Conservation (phyloP, 2,888 invertebrate genomes). For the Drosophila prostipennis region DNA sequence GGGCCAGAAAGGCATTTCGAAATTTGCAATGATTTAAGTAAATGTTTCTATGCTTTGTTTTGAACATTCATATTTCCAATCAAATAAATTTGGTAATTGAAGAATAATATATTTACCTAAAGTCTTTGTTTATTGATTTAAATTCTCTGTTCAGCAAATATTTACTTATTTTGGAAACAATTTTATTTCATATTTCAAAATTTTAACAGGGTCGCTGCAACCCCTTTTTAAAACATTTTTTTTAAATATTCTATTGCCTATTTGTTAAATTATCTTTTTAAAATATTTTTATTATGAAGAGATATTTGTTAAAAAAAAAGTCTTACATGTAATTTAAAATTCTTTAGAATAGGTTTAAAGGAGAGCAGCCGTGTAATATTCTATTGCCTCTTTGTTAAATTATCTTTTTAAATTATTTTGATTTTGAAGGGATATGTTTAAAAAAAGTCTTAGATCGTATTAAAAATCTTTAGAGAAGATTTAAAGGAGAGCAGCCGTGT, state of each 20-base stretch:
- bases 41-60: background rate
- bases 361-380: conserved; percentile 3
- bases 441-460: background rate
- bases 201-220: too few relatives aligned
- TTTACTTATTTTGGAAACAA: background rate
- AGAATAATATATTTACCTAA: background rate
- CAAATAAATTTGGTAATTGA: background rate
- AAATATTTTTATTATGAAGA: too few relatives aligned
- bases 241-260: too few relatives aligned
- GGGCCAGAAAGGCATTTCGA: background rate
- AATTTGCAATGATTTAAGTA: conserved; percentile 6
- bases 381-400: too few relatives aligned
- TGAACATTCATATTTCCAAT: background rate
- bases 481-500: background rate
- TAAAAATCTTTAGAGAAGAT: background rate
- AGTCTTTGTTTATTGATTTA: too few relatives aligned
- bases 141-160: background rate
- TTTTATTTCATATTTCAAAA: too few relatives aligned
- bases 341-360: background rate
- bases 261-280: too few relatives aligned
- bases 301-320: too few relatives aligned
- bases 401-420: too few relatives aligned
- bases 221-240: too few relatives aligned
- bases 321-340: background rate
- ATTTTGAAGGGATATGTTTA: too few relatives aligned